Evolutionary conservation across 2,113 vertebrate species (phyloP), one percentile per base, ranked within the genome.

Genomic region (Mustela lutreola): DNA sequence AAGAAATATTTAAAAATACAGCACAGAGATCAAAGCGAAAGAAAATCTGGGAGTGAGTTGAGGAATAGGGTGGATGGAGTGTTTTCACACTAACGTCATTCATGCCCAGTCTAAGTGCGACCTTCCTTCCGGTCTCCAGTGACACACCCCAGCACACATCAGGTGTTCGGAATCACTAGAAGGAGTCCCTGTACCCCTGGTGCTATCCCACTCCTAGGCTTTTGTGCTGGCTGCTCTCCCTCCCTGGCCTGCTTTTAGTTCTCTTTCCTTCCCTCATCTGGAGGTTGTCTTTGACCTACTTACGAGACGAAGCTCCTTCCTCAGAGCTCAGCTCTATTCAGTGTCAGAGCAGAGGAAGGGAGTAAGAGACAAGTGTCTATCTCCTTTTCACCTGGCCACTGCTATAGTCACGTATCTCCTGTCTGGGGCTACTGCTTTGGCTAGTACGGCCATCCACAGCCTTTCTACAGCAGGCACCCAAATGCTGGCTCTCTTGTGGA

Each of bases 1-100:
- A 56, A 90, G 87, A 91, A 50, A 92, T 89, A 86, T 53, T 86
- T 1, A 90, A 90, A 92, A 76, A 71, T 60, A 53, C 4, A 92
- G 67, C 67, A 28, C 45, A 53, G 75, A 89, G 36, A 81, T 86
- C 62, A 95, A 62, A 73, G 79, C 39, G 24, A 65, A 11, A 75
- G 91, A 31, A 71, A 88, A 86, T 9, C 36, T 0, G 45, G 65
- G 31, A 31, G 21, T 0, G 6, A 26, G 58, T 21, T 50, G 36
- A 42, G n/a, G 48, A 16, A 42, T 18, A 16, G 2, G 48, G 87
- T 1, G 3, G 78, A 28, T 1, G 8, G 42, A 65, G 31, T 9
- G 42, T 48, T 48, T 42, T 78, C 42, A 28, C 26, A 78, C 28
- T 14, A 21, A 39, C 3, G 0, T 19, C 14, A 2, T 10, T 19